phyloP scores from a whole-genome alignment of 30 jellyfish, hydroid and myxozoan genomes.

The Rhopilema esculentum region DNA sequence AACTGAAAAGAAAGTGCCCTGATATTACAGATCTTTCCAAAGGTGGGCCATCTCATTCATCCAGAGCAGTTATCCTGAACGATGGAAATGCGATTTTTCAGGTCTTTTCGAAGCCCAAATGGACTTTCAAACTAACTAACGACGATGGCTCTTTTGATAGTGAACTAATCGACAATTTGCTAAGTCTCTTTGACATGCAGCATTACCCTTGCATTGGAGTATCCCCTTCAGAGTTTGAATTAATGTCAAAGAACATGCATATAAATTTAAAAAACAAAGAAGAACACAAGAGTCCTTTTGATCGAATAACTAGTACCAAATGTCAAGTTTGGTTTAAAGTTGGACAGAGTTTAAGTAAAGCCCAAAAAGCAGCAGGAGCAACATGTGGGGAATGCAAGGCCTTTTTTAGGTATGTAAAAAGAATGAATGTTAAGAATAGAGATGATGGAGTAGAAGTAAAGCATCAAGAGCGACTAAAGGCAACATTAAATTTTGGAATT shows the following conservation, averaged over 20 bases:
- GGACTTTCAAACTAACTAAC: constrained; percentile 1
- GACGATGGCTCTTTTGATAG: constrained; percentile 4
- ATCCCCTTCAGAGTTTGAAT: background rate
- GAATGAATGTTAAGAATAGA: constrained; percentile 16
- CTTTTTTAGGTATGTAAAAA: constrained; percentile 37
- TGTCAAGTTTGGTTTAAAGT: constrained; percentile 41
- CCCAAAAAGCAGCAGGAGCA: constrained; percentile 29
- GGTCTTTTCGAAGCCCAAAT: constrained; percentile 9
- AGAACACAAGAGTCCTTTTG: constrained; percentile 23
- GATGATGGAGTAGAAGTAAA: background rate
- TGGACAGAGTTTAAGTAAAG: constrained; percentile 32
- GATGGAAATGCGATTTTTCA: constrained; percentile 18
- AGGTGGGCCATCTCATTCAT: constrained; percentile 12
- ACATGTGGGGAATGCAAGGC: constrained; percentile 52
- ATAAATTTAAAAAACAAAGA: constrained; percentile 19
- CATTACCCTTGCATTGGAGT: constrained; percentile 27
- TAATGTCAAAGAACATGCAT: constrained; percentile 10
- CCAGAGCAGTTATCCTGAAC: constrained; percentile 17
- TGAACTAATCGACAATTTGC: constrained; percentile 2
- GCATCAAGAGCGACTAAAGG: constrained; percentile 23
- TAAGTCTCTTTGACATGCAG: constrained; percentile 5
- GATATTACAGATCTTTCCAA: constrained; percentile 12
- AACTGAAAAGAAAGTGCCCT: constrained; percentile 20
- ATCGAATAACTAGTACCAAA: constrained; percentile 11
- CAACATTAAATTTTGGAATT: constrained; percentile 45